phyloP scores from a whole-genome alignment of 35 echinoderm and acorn worm species.

The Acanthaster planci region DNA sequence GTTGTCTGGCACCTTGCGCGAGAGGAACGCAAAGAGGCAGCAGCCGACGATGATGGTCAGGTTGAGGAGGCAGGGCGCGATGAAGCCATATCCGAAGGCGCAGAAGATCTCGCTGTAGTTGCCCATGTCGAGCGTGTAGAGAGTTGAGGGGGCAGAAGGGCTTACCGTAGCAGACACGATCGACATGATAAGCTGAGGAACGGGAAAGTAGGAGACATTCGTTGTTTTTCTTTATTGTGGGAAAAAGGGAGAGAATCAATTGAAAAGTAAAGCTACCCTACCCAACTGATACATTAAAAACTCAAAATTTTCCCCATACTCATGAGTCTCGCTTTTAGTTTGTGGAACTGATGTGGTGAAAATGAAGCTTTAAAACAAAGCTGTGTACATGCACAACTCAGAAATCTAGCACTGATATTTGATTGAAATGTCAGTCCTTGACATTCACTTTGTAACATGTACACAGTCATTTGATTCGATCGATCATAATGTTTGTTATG shows the following conservation, averaged over 20 bases:
- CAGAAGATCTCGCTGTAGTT: slow-evolving; percentile 23
- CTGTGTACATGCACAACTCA: too few species aligned
- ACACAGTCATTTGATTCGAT: too few species aligned
- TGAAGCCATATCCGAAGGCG: background rate
- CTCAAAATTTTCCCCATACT: too few species aligned
- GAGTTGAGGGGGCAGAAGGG: background rate
- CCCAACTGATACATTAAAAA: too few species aligned
- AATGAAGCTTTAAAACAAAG: too few species aligned
- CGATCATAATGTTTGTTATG: too few species aligned
- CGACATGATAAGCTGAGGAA: slow-evolving; percentile 10
- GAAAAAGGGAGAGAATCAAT: background rate
- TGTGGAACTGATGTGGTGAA: too few species aligned
- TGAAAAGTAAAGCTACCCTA: background rate
- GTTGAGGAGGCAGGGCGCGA: slow-evolving; percentile 26
- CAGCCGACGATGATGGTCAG: slow-evolving; percentile 37
- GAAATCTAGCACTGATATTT: too few species aligned
- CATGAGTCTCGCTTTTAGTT: too few species aligned
- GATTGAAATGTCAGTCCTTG: too few species aligned
- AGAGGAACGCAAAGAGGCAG: slow-evolving; percentile 59
- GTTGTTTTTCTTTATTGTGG: background rate
- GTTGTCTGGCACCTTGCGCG: slow-evolving; percentile 65
- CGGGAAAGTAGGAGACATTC: background rate
- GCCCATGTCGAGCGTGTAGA: background rate
- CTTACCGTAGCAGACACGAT: background rate
- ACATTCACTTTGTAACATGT: too few species aligned